A percentile compares a stretch with the other conserved stretches of the same genome.
Evolutionary conservation across 1,140 invertebrate genomes (phyloP).

Genomic region (Copidosoma floridanum): DNA sequence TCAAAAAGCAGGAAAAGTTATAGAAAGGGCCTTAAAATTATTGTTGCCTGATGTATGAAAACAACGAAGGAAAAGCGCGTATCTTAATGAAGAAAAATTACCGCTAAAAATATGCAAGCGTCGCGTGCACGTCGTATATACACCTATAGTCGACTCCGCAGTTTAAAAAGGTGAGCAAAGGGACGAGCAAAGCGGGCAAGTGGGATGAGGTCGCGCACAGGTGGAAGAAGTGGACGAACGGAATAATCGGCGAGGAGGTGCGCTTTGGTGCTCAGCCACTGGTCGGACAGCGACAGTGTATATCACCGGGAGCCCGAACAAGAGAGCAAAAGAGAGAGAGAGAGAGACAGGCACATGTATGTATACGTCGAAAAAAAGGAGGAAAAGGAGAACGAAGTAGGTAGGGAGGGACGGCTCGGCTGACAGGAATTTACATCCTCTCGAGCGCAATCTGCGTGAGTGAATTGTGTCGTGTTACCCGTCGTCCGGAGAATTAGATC

Average conservation of each 20-base stretch:
- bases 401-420: constrained; percentile 52
- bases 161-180: constrained; percentile 17
- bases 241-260: constrained; percentile 19
- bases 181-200: background rate
- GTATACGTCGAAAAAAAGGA: too few species aligned
- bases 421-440: constrained; percentile 54
- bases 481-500: constrained; percentile 56
- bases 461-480: constrained; percentile 57
- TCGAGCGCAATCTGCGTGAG: constrained; percentile 55
- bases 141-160: background rate
- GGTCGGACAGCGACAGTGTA: too few species aligned
- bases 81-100: constrained; percentile 12
- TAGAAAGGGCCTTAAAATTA: too few species aligned
- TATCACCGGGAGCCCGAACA: background rate
- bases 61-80: background rate
- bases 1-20: too few species aligned
- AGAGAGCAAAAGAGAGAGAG: background rate
- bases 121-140: too few species aligned
- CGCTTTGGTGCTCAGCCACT: too few species aligned
- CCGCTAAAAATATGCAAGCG: background rate
- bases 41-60: too few species aligned
- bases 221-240: constrained; percentile 24
- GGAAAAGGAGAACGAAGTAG: constrained; percentile 36
- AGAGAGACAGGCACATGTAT: too few species aligned
- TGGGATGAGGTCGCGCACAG: constrained; percentile 12